These are phyloP conservation scores for Cremastinae sp. DNA, from an alignment of 2,888 invertebrate species.

Conservation along the genomic window DNA sequence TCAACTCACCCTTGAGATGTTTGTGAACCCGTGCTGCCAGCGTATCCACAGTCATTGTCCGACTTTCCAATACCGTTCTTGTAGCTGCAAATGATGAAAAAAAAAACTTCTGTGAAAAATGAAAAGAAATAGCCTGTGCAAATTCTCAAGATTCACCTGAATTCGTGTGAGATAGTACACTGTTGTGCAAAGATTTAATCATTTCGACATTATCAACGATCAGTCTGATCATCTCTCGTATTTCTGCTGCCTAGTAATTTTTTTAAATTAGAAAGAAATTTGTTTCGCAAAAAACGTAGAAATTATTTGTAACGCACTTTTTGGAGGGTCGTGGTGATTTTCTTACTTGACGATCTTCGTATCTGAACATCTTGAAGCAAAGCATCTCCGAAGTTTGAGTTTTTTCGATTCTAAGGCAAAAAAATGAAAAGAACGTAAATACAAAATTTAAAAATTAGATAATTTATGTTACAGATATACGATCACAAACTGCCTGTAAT, in stretches of 20 bases:
- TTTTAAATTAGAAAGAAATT: not conserved
- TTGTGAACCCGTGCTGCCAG: slow-evolving; percentile 82
- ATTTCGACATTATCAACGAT: slow-evolving; percentile 74
- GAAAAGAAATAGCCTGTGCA: slow-evolving; percentile 3
- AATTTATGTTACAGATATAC: slow-evolving; percentile 32
- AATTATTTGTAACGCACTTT: slow-evolving; percentile 70
- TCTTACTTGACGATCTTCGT: slow-evolving; percentile 72
- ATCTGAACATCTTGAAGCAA: slow-evolving; percentile 74
- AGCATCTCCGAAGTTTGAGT: slow-evolving; percentile 69
- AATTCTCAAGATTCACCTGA: slow-evolving; percentile 68
- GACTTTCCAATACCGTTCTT: slow-evolving; percentile 84
- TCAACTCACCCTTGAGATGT: slow-evolving; percentile 81
- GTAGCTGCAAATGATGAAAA: slow-evolving; percentile 80
- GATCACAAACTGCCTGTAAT: slow-evolving; percentile 75
- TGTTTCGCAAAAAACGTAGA: not conserved
- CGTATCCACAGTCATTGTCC: slow-evolving; percentile 82
- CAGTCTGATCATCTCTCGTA: slow-evolving; percentile 76
- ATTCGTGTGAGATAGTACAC: slow-evolving; percentile 76
- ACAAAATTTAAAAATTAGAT: not conserved
- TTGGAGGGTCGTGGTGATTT: slow-evolving; percentile 73
- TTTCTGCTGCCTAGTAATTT: slow-evolving; percentile 74
- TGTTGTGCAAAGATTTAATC: slow-evolving; percentile 81
- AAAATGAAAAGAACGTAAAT: not conserved
- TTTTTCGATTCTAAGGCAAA: slow-evolving; percentile 70
- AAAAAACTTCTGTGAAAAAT: not conserved